Percentiles rank a stretch among this genome's conserved stretches.
Evolutionary conservation across 35 echinoderm and acorn worm species (phyloP).

Genomic region (Ptychodera flava): DNA sequence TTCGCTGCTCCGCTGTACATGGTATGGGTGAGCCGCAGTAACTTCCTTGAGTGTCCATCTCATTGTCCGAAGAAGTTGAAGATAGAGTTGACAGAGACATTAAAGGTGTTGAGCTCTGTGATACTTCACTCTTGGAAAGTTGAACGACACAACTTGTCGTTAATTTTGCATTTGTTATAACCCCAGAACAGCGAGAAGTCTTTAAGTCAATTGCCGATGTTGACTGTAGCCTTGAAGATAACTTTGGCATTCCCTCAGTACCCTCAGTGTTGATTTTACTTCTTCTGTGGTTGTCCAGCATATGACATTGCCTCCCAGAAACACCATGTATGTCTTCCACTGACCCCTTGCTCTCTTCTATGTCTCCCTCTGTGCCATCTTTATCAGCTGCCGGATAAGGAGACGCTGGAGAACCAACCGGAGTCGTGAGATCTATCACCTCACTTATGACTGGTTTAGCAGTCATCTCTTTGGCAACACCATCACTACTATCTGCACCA

Average conservation of each 20-base stretch:
- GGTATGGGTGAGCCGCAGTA: background rate
- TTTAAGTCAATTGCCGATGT: background rate
- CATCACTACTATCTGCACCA: too few relatives aligned
- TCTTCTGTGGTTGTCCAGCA: background rate
- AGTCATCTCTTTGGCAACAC: too few relatives aligned
- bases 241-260: background rate
- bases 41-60: background rate
- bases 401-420: background rate
- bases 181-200: background rate
- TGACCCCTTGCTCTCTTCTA: too few relatives aligned
- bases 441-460: background rate
- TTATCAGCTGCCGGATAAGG: background rate
- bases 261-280: background rate
- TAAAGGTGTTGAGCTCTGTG: background rate
- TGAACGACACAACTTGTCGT: background rate
- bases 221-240: background rate
- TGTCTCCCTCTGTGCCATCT: background rate
- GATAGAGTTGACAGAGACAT: background rate
- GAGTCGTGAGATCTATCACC: background rate
- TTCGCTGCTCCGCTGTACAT: background rate
- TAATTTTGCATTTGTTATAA: background rate
- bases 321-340: background rate
- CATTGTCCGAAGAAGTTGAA: background rate
- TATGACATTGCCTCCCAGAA: background rate
- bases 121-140: background rate